Conservation (phyloP, 53 echinoderm and acorn worm genomes). For the Antedon mediterranea region DNA sequence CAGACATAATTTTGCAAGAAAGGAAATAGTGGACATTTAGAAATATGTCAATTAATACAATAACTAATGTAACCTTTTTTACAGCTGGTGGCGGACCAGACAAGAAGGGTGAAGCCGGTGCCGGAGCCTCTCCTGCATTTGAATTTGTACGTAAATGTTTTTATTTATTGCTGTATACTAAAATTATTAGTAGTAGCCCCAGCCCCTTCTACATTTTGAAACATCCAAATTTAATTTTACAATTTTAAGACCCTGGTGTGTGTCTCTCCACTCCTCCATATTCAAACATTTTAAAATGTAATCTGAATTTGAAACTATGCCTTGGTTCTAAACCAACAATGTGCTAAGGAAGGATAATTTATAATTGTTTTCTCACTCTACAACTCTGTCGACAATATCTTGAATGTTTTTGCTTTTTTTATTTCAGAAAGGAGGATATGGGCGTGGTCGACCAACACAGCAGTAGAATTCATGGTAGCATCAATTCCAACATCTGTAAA, state of each 20-base stretch:
- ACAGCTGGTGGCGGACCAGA: constrained; percentile 65
- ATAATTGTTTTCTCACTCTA: too few relatives aligned
- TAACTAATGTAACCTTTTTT: too few relatives aligned
- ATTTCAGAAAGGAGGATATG: constrained; percentile 83
- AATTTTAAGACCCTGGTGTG: not conserved
- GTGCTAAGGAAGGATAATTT: too few relatives aligned
- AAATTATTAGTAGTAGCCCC: not conserved
- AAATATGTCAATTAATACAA: too few relatives aligned
- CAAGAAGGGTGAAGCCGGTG: constrained; percentile 97
- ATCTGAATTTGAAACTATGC: too few relatives aligned
- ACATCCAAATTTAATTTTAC: not conserved
- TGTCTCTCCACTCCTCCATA: too few relatives aligned
- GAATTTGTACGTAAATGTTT: constrained; percentile 79
- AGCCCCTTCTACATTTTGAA: not conserved
- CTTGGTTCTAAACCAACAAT: too few relatives aligned
- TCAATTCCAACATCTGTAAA: not conserved
- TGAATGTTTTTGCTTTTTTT: not conserved
- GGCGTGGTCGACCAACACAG: constrained; percentile 35
- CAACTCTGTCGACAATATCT: not conserved
- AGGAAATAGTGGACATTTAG: too few relatives aligned
- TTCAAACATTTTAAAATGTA: too few relatives aligned
- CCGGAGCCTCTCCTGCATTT: constrained; percentile 64
- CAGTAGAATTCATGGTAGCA: constrained; percentile 1
- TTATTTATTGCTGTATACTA: too few relatives aligned
- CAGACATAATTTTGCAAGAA: too few relatives aligned